Evolutionary conservation across 2,888 invertebrate genomes (phyloP).

Genomic region (Drosophila parthenogenetica): DNA sequence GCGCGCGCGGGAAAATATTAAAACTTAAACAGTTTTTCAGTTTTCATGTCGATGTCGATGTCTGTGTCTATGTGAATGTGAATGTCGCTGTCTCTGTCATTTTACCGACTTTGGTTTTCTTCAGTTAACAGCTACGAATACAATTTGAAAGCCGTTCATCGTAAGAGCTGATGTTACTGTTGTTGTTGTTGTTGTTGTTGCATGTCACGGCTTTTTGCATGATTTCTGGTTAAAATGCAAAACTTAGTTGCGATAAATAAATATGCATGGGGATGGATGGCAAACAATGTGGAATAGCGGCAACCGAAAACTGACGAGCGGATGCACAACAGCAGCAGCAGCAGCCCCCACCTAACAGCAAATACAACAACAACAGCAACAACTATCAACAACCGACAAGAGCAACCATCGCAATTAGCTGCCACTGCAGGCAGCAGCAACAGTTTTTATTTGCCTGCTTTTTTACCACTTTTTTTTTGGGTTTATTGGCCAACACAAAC

Average conservation of each 20-base stretch:
- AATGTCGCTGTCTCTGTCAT: constrained; percentile 14
- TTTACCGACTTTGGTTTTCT: constrained; percentile 49
- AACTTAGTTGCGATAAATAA: constrained; percentile 74
- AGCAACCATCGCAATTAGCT: constrained; percentile 59
- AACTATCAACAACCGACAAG: constrained; percentile 25
- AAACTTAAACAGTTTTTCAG: constrained; percentile 72
- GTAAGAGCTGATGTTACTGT: constrained; percentile 46
- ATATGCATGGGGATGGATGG: constrained; percentile 70
- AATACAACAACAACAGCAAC: constrained; percentile 40
- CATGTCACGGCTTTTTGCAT: constrained; percentile 71
- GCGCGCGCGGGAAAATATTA: constrained; percentile 72
- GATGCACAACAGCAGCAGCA: constrained; percentile 56
- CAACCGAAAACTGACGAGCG: constrained; percentile 73
- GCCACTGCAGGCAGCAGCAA: constrained; percentile 36
- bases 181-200: constrained; percentile 58
- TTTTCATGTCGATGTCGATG: constrained; percentile 53
- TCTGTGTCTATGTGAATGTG: constrained; percentile 14
- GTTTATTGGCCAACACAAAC: constrained; percentile 64
- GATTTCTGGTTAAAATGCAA: constrained; percentile 77
- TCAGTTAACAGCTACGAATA: constrained; percentile 71
- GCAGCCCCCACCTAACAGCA: constrained; percentile 50
- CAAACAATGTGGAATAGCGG: constrained; percentile 70
- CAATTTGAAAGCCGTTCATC: constrained; percentile 69
- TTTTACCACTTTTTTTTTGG: constrained; percentile 35
- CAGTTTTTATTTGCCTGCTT: constrained; percentile 60